These are phyloP conservation scores for Pandemis heparana DNA, from an alignment of 2,888 invertebrate species.

Conservation along the genomic window DNA sequence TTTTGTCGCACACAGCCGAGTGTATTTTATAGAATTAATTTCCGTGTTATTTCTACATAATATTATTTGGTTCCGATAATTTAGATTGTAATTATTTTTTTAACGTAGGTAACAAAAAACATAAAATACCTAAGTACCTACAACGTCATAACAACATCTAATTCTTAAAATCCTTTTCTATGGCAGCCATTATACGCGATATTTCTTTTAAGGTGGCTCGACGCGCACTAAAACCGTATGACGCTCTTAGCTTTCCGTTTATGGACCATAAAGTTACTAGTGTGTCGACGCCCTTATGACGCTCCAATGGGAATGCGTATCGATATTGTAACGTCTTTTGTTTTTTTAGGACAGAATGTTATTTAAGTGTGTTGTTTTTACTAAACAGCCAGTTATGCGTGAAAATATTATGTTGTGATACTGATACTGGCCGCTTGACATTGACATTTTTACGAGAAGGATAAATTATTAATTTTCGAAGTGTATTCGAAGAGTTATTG, in stretches of 20 bases:
- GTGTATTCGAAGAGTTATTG: too few species aligned
- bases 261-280: slow-evolving; percentile 59
- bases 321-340: slow-evolving; percentile 18
- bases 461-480: neutral
- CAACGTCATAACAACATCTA: neutral
- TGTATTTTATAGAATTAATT: too few species aligned
- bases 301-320: slow-evolving; percentile 46
- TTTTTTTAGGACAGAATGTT: slow-evolving; percentile 7
- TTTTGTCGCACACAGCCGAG: too few species aligned
- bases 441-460: neutral
- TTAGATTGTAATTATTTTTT: too few species aligned
- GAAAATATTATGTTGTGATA: neutral
- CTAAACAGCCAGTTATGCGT: neutral
- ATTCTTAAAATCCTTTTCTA: slow-evolving; percentile 13
- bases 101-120: neutral
- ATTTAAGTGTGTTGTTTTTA: neutral
- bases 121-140: too few species aligned
- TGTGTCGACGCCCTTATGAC: slow-evolving; percentile 55
- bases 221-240: slow-evolving; percentile 50
- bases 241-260: slow-evolving; percentile 52
- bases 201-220: slow-evolving; percentile 31
- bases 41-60: too few species aligned
- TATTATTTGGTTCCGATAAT: too few species aligned
- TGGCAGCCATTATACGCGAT: slow-evolving; percentile 17
- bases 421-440: neutral